A percentile compares a stretch with the other conserved stretches of the same genome.
Conservation (phyloP, 2,888 invertebrate species). For the Andrena bucephala region DNA sequence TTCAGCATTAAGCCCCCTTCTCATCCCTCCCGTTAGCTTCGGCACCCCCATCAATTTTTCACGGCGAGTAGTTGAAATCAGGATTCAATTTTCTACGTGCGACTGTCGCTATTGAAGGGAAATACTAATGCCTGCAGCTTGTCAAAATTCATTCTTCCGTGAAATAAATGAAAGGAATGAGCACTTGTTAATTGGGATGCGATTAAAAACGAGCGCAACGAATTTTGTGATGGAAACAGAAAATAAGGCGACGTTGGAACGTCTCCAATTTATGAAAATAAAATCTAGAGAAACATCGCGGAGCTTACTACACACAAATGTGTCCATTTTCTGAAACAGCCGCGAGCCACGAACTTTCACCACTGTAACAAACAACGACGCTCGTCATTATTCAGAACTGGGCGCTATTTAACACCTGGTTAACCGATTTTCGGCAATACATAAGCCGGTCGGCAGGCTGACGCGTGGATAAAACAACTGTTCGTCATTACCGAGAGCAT, state of each 20-base stretch:
- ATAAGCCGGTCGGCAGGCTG: conserved; percentile 21
- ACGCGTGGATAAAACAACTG: conserved; percentile 51
- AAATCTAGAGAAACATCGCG: conserved; percentile 12
- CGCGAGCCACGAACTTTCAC: not conserved
- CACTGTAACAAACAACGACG: conserved; percentile 8
- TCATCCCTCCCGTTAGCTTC: not conserved
- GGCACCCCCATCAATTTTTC: conserved; percentile 44
- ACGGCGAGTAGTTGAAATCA: conserved; percentile 62
- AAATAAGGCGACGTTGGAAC: conserved; percentile 3
- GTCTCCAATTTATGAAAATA: conserved; percentile 23
- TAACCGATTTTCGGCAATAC: conserved; percentile 27
- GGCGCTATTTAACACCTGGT: not conserved
- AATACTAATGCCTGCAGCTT: conserved; percentile 45
- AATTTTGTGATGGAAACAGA: conserved; percentile 28
- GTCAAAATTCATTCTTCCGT: conserved; percentile 15
- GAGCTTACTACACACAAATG: conserved; percentile 33
- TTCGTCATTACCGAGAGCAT: conserved; percentile 64
- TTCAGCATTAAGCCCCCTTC: conserved; percentile 4
- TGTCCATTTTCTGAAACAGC: conserved; percentile 3
- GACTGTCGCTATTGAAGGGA: conserved; percentile 15
- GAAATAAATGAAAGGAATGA: conserved; percentile 21
- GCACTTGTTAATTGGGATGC: conserved; percentile 41
- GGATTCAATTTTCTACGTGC: conserved; percentile 58
- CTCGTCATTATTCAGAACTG: not conserved
- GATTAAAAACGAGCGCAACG: conserved; percentile 62